Evolutionary conservation across 2,113 vertebrate genomes (phyloP), one percentile per base, ranked within the genome.

Genomic region (Semnornis frantzii): DNA sequence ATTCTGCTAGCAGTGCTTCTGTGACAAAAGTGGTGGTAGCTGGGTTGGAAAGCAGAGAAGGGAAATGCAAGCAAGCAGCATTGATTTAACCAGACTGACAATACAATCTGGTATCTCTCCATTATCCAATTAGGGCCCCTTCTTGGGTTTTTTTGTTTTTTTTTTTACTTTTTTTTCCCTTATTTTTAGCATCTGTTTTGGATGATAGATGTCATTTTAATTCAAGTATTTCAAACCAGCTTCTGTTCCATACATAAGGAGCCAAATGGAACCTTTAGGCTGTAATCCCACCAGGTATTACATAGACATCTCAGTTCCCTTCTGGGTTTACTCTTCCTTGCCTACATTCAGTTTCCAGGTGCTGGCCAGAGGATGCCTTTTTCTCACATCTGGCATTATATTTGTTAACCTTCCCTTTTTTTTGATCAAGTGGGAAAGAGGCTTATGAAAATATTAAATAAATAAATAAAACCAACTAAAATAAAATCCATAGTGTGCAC

Each of bases 291-390:
- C 44, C 33, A 60, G 28, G 33, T 86, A 34, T 66, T 55, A 23
- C 15, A 63, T 55, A 60, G 27, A 4, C 7, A 23, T 14, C 17
- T 34, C 25, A 30, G 33, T 12, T 62, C 62, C 30, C 30, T 87
- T 66, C 7, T 68, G 48, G 28, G 4, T 2, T 2, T 50, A 4
- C 14, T 55, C 4, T 77, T 25, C 21, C 64, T 83, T 1, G 0
- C 19, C 54, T 65, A 15, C 14, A 3, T 89, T 74, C 18, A 15
- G 5, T 66, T 89, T 70, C 52, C 64, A 74, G 68, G 52, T 80
- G 27, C 30, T 65, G 60, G 28, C 71, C 57, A 68, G 33, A 77
- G 46, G 17, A 33, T 21, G 24, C 12, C 27, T 3, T 85, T 87
- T 91, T 70, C 39, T 93, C 30, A 33, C 44, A 27, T 52, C 18